Evolutionary conservation across 2,113 vertebrate genomes (phyloP).

Genomic region (Cavia porcellus): DNA sequence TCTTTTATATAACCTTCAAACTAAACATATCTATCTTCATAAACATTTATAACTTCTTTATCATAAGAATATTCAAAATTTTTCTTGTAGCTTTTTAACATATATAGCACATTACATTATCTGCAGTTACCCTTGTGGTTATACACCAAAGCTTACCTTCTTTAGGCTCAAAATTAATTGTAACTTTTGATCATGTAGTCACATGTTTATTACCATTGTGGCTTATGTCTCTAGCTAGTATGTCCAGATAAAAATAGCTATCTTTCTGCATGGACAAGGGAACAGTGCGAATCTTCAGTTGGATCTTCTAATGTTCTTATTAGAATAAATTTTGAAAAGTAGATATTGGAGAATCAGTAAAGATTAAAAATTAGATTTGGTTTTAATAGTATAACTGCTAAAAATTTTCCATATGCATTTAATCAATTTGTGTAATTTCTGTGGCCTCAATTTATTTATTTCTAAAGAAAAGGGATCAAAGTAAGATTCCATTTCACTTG

Average conservation of each 20-base stretch:
- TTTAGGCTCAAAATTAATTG: neutral
- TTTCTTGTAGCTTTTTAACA: neutral
- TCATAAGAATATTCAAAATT: neutral
- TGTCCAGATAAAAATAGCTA: neutral
- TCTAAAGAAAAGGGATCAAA: neutral
- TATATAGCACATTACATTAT: neutral
- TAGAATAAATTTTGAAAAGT: neutral
- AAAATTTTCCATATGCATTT: neutral
- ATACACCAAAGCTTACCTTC: neutral
- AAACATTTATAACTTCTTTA: neutral
- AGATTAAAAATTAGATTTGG: neutral
- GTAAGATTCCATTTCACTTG: neutral
- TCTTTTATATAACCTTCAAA: neutral
- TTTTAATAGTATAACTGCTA: neutral
- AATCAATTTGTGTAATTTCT: neutral
- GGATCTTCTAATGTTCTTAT: neutral
- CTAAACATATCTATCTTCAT: neutral
- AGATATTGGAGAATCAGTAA: neutral
- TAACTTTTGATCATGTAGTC: neutral
- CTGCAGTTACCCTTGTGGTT: neutral
- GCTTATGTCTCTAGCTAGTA: neutral
- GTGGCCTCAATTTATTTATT: neutral
- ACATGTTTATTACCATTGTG: neutral
- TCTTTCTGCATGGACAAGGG: neutral
- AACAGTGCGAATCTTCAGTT: neutral